Conservation (phyloP, 2,113 vertebrate genomes). For the Pollachius pollachius region DNA sequence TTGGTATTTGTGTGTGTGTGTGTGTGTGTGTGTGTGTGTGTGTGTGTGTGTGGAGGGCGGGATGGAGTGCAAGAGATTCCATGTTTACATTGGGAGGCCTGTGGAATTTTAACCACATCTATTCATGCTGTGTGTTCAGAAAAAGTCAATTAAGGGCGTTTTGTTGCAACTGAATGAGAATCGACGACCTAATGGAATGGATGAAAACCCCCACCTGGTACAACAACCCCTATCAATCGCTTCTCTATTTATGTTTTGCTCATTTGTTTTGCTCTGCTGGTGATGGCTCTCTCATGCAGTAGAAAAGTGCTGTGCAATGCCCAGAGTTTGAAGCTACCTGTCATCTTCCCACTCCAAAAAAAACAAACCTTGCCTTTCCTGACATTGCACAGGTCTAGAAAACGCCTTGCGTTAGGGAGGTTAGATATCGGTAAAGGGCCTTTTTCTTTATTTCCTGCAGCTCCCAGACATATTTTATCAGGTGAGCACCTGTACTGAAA, state of each 20-base stretch:
- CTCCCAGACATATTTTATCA: slow-evolving; percentile 68
- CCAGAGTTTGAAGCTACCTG: slow-evolving; percentile 16
- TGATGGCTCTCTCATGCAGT: slow-evolving; percentile 52
- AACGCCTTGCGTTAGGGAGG: slow-evolving; percentile 32
- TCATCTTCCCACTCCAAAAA: too few species aligned
- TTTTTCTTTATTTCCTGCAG: slow-evolving; percentile 63
- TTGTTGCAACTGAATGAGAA: slow-evolving; percentile 74
- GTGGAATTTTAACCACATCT: slow-evolving; percentile 48
- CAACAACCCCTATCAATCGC: slow-evolving; percentile 26
- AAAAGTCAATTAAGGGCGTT: slow-evolving; percentile 75
- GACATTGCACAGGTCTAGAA: slow-evolving; percentile 63
- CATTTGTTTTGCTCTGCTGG: slow-evolving; percentile 29
- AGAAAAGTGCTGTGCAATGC: slow-evolving; percentile 63
- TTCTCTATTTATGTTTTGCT: slow-evolving; percentile 5
- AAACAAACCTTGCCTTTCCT: slow-evolving; percentile 28
- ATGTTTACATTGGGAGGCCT: neutral
- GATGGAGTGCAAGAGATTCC: neutral
- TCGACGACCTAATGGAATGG: slow-evolving; percentile 56
- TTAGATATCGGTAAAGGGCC: slow-evolving; percentile 63
- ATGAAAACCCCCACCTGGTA: slow-evolving; percentile 71
- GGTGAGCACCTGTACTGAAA: slow-evolving; percentile 70
- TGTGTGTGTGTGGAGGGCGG: neutral
- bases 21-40: neutral
- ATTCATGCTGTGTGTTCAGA: slow-evolving; percentile 67
- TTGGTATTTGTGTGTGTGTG: slow-evolving; percentile 7